Percentiles rank a stretch among this genome's conserved stretches.
Evolutionary conservation across 2,888 invertebrate species (phyloP).

Genomic region (Neoitamus cyanurus): DNA sequence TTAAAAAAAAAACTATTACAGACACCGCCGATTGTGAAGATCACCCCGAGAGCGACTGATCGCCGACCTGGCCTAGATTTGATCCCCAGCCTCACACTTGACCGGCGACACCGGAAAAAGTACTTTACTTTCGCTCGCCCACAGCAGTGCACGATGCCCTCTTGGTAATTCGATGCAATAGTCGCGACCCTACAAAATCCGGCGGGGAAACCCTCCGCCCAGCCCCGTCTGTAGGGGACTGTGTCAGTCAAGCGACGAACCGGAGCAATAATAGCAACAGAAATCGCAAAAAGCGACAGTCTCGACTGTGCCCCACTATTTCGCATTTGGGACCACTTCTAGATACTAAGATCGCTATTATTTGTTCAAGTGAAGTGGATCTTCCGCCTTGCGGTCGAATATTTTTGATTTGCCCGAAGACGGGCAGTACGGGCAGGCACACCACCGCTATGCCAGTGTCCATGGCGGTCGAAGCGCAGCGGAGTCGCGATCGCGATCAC

Average conservation of each 20-base stretch:
- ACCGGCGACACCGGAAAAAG: conserved; percentile 16
- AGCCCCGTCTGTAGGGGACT: neutral
- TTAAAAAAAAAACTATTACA: neutral
- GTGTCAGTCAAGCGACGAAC: neutral
- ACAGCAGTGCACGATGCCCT: neutral
- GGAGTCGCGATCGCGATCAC: neutral
- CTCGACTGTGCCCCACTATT: neutral
- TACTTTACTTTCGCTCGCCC: neutral
- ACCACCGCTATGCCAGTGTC: neutral
- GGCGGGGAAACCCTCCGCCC: neutral
- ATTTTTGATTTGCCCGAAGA: conserved; percentile 16
- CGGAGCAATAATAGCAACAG: conserved; percentile 13
- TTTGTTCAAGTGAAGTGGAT: conserved; percentile 8
- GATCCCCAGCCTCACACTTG: neutral
- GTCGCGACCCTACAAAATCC: neutral
- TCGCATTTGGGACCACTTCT: neutral
- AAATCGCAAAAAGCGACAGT: neutral
- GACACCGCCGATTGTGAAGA: neutral
- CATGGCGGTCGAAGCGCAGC: neutral
- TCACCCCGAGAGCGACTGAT: neutral
- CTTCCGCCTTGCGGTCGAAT: conserved; percentile 27
- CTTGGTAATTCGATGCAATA: neutral
- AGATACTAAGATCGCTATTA: neutral
- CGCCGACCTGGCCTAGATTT: neutral
- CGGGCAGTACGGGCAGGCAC: neutral